Conservation (phyloP, 2,888 invertebrate species). For the Epinotia nisella region DNA sequence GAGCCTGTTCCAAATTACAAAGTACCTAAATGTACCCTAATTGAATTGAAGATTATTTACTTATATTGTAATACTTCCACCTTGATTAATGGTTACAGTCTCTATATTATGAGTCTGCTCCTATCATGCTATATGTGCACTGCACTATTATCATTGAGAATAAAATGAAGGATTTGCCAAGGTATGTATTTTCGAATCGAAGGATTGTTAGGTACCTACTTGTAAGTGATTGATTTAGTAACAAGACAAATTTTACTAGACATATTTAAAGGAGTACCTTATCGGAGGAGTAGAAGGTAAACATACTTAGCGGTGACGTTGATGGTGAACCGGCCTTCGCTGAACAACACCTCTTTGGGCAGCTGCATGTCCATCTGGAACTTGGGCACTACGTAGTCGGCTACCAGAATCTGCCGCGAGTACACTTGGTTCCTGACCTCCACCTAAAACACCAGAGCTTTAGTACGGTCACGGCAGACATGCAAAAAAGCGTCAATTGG, state of each 20-base stretch:
- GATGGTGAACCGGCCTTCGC: conserved; percentile 90
- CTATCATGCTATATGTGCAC: too few relatives aligned
- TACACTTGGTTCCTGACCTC: conserved; percentile 84
- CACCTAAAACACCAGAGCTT: conserved; percentile 60
- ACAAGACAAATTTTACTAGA: not conserved
- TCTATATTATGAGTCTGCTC: too few relatives aligned
- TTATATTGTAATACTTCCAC: too few relatives aligned
- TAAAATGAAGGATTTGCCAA: not conserved
- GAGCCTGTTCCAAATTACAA: not conserved
- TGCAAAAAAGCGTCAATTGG: not conserved
- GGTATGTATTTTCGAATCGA: not conserved
- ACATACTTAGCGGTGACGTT: conserved; percentile 93
- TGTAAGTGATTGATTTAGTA: not conserved
- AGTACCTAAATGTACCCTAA: not conserved
- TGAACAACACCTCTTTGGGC: conserved; percentile 92
- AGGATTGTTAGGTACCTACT: not conserved
- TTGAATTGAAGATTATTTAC: not conserved
- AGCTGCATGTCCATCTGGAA: conserved; percentile 95
- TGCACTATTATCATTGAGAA: too few relatives aligned
- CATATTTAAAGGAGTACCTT: not conserved
- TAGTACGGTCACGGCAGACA: not conserved
- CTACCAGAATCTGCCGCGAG: conserved; percentile 91
- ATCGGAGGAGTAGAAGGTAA: not conserved
- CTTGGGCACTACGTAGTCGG: conserved; percentile 96
- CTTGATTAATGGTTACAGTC: too few relatives aligned